Base-by-base conservation (phyloP, 2,797 vertebrate species). In the Neosilurus mollespiculum region DNA sequence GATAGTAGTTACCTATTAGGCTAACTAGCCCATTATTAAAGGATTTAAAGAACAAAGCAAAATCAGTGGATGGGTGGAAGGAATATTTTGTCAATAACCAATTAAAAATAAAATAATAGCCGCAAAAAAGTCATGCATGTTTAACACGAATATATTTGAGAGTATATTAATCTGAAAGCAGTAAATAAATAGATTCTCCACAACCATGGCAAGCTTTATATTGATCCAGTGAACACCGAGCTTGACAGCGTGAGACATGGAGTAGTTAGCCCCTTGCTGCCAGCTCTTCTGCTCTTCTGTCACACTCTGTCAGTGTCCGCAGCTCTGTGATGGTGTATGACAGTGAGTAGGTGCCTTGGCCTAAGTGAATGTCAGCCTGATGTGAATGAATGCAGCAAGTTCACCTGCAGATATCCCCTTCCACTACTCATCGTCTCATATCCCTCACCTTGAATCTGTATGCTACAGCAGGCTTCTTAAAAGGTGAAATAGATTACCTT, bases 301-400 rank as follows among this genome's bases (percentile, higher is more conserved):
- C 86, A 85, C 87, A 87, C 86, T 62, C 64, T 71, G 72, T 85
- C 69, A 53, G 30, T 65, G 77, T 89, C 79, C 66, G 12, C 67
- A 30, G 51, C 67, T 54, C 66, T 81, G 79, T 90, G 89, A 91
- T 89, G 64, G 69, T 86, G 86, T 88, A 86, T 88, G 92, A 92
- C 92, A 91, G 89, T 24, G 53, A 86, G 83, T 81, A 83, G 82
- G 67, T 79, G 69, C 61, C 24, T 10, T 86, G 83, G 86, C 61
- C 85, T 66, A 78, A 73, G 73, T 78, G 78, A 86, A 88, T 84
- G 88, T 89, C 87, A 86, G 77, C 77, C 83, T 81, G 87, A 87
- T 83, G 78, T 82, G 70, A 71, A 84, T 87, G 85, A 84, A 88
- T 86, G 58, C 67, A 89, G 85, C 89, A 89, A 90, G 87, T 88